These are phyloP conservation scores for Toxotes lorentzi DNA, from an alignment of 2,797 vertebrate genomes.

Conservation along the genomic window DNA sequence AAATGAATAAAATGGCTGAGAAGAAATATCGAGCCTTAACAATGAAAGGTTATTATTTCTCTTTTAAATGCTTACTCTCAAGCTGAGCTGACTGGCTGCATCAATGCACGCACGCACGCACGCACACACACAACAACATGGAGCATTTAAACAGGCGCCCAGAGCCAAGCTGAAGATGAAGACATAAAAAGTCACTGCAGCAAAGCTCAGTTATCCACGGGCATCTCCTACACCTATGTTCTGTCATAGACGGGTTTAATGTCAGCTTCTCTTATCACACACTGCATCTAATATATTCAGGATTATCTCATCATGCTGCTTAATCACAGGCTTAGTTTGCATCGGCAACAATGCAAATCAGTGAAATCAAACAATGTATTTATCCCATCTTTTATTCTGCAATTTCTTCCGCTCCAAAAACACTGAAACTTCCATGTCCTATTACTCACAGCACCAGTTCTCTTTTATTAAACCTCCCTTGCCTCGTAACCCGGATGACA, in stretches of 20 bases:
- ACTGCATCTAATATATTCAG: neutral
- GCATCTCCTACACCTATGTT: slow-evolving; percentile 13
- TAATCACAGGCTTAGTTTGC: slow-evolving; percentile 3
- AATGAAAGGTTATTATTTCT: slow-evolving; percentile 53
- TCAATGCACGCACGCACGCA: slow-evolving; percentile 1
- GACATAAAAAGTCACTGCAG: slow-evolving; percentile 39
- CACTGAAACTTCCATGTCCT: too few relatives aligned
- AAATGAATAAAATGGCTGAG: slow-evolving; percentile 25
- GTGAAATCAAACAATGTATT: too few relatives aligned
- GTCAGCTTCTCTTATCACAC: neutral
- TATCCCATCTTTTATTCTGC: too few relatives aligned
- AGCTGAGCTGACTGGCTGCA: slow-evolving; percentile 19
- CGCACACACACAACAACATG: neutral
- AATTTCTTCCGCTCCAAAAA: too few relatives aligned
- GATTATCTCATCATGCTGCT: neutral
- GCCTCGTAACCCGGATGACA: neutral
- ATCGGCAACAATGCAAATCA: neutral
- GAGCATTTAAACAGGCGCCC: slow-evolving; percentile 33
- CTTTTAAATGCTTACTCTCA: slow-evolving; percentile 47
- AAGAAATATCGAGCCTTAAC: slow-evolving; percentile 29
- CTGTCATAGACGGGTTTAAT: slow-evolving; percentile 15
- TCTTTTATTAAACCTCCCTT: neutral
- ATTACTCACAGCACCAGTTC: too few relatives aligned
- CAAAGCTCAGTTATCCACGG: slow-evolving; percentile 35
- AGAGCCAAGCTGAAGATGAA: slow-evolving; percentile 43